A percentile compares a stretch with the other conserved stretches of the same genome.
phyloP scores from a whole-genome alignment of 2,888 invertebrate genomes.

The Stenodema calcarata region DNA sequence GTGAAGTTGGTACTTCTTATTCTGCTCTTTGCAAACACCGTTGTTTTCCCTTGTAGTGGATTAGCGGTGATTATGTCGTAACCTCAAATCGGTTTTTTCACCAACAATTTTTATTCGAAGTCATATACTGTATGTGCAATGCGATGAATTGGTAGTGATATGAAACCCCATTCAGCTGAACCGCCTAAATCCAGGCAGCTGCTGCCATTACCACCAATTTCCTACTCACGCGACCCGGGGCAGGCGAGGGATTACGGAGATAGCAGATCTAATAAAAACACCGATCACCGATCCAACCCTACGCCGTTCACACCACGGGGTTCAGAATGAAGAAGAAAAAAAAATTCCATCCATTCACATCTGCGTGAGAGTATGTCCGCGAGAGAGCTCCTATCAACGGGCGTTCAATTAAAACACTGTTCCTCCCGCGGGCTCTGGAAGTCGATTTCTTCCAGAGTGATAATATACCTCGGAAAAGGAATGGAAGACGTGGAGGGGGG shows the following conservation, averaged over 20 bases:
- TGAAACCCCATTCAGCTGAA: background rate
- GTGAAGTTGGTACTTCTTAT: too few relatives aligned
- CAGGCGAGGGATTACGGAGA: background rate
- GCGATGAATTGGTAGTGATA: background rate
- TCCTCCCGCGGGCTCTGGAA: background rate
- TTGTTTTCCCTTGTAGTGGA: too few relatives aligned
- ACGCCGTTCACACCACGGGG: background rate
- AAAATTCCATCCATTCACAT: slow-evolving; percentile 16
- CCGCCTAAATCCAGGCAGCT: background rate
- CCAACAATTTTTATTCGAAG: background rate
- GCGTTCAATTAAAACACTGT: slow-evolving; percentile 35
- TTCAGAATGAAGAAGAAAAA: background rate
- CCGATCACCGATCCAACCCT: background rate
- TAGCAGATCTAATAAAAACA: slow-evolving; percentile 27
- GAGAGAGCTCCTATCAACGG: slow-evolving; percentile 34
- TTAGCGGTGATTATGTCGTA: background rate
- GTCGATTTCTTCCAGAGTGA: slow-evolving; percentile 8
- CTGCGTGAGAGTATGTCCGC: slow-evolving; percentile 18
- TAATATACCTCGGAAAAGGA: slow-evolving; percentile 3
- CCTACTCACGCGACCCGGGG: background rate
- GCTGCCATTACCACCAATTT: background rate
- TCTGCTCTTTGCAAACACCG: too few relatives aligned
- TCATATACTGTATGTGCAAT: background rate
- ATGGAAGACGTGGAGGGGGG: background rate
- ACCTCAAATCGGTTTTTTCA: background rate